Percentiles rank a stretch among this genome's conserved stretches.
Conservation (phyloP, 2,113 vertebrate species). For the Clarias macrocephalus region DNA sequence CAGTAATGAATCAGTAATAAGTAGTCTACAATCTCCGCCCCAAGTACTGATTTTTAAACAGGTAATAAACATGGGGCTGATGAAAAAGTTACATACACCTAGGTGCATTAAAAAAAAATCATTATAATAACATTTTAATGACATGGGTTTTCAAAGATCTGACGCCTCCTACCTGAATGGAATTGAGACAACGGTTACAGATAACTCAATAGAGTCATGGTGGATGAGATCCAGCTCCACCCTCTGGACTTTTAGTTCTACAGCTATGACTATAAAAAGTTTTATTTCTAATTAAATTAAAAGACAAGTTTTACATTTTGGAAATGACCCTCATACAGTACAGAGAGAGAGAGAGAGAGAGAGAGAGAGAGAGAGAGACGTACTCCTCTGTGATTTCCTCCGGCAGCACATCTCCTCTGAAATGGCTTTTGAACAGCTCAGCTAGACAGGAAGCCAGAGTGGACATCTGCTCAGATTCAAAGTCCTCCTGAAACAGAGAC, state of each 20-base stretch:
- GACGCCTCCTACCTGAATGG: neutral
- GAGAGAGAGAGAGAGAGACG: conserved; percentile 49
- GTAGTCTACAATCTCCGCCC: neutral
- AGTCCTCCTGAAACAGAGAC: conserved; percentile 85
- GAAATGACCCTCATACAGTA: neutral
- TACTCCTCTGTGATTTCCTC: conserved; percentile 96
- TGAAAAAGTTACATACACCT: neutral
- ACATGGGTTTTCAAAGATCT: neutral
- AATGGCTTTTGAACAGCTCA: conserved; percentile 92
- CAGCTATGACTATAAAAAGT: too few relatives aligned
- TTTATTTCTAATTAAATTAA: too few relatives aligned
- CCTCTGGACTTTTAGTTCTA: neutral
- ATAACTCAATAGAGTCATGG: neutral
- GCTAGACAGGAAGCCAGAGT: conserved; percentile 89
- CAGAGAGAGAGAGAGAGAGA: neutral
- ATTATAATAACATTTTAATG: neutral
- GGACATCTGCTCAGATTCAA: conserved; percentile 90
- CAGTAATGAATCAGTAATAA: neutral
- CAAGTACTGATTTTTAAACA: neutral
- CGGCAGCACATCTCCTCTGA: conserved; percentile 91
- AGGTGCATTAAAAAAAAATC: neutral
- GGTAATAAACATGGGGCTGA: too few relatives aligned
- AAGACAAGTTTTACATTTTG: neutral
- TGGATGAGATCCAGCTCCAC: neutral
- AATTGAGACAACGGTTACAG: neutral